Evolutionary conservation across 53 echinoderm and acorn worm species (phyloP).

Genomic region (Actinopyga echinites): DNA sequence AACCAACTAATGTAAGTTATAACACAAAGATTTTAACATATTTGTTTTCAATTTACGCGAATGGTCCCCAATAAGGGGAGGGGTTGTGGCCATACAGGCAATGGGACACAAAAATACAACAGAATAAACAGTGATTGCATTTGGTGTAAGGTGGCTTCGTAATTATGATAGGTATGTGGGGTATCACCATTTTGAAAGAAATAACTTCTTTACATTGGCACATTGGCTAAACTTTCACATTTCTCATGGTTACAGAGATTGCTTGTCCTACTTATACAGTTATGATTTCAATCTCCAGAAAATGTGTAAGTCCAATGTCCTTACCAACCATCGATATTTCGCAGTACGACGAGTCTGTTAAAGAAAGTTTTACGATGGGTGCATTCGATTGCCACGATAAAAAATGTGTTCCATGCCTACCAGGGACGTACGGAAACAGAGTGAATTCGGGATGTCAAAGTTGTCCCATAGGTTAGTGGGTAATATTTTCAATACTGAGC

Average conservation of each 20-base stretch:
- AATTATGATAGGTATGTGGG: too few relatives aligned
- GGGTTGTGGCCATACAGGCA: background rate
- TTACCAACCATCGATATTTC: background rate
- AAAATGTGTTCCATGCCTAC: background rate
- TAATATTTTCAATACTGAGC: background rate
- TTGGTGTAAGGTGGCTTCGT: too few relatives aligned
- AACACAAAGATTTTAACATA: too few relatives aligned
- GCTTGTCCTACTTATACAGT: too few relatives aligned
- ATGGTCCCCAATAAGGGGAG: too few relatives aligned
- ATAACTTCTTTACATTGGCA: background rate
- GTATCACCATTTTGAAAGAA: background rate
- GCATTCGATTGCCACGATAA: background rate
- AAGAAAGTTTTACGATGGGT: background rate
- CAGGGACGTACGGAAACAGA: background rate
- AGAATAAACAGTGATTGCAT: background rate
- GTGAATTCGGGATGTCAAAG: background rate
- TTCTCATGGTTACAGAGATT: background rate
- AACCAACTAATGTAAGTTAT: background rate
- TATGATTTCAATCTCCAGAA: background rate
- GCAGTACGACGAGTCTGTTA: too few relatives aligned
- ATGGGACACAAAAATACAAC: background rate
- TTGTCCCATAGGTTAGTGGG: background rate
- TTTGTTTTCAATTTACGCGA: too few relatives aligned
- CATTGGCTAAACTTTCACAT: background rate
- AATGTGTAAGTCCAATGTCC: background rate